These are phyloP conservation scores for Lordiphosa collinella DNA, from an alignment of 1,140 invertebrate species.

Conservation along the genomic window DNA sequence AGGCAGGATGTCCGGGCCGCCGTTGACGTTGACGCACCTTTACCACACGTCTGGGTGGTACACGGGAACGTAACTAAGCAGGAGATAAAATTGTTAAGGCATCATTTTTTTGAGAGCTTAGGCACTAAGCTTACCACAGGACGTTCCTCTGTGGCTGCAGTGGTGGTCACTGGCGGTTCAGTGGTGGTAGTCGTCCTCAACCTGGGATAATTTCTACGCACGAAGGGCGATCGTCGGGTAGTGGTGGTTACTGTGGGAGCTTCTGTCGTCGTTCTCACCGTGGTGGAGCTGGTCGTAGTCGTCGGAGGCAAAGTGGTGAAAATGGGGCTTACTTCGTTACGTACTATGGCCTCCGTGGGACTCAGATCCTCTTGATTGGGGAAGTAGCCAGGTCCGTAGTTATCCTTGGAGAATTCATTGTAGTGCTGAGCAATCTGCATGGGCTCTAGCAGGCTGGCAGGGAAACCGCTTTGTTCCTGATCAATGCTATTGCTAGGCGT, in stretches of 20 bases:
- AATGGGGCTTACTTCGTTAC: slow-evolving; percentile 72
- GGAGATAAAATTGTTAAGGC: background rate
- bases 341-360: slow-evolving; percentile 64
- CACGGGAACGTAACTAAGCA: slow-evolving; percentile 51
- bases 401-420: slow-evolving; percentile 73
- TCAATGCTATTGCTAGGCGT: slow-evolving; percentile 72
- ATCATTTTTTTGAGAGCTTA: no score
- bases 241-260: slow-evolving; percentile 43
- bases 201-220: slow-evolving; percentile 66
- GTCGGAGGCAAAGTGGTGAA: slow-evolving; percentile 54
- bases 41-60: slow-evolving; percentile 70
- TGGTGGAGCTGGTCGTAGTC: slow-evolving; percentile 37
- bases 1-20: slow-evolving; percentile 58
- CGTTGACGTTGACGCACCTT: slow-evolving; percentile 75
- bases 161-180: slow-evolving; percentile 47
- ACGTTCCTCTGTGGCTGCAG: slow-evolving; percentile 60
- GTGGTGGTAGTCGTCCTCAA: slow-evolving; percentile 69
- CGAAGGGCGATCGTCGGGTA: slow-evolving; percentile 63
- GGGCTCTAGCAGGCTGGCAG: slow-evolving; percentile 62
- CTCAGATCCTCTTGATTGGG: slow-evolving; percentile 73
- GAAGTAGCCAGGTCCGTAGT: slow-evolving; percentile 75
- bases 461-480: slow-evolving; percentile 45
- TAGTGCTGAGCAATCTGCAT: slow-evolving; percentile 79
- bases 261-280: slow-evolving; percentile 54
- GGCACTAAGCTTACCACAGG: slow-evolving; percentile 67